Conservation (phyloP, 2,888 invertebrate species). For the Scaptomyza tumidula region DNA sequence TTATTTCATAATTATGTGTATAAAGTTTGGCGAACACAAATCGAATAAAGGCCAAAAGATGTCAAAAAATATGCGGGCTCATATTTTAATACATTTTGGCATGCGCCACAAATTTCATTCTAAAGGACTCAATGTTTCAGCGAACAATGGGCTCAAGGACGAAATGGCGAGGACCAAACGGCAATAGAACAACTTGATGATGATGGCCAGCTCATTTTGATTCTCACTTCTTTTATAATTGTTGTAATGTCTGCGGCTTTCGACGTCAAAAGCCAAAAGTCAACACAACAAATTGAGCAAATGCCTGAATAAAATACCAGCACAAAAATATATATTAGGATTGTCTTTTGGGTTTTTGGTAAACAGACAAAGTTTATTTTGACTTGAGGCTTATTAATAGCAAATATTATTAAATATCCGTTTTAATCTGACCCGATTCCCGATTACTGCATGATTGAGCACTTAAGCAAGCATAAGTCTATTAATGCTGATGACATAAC, state of each 20-base stretch:
- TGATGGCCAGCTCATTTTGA: conserved; percentile 29
- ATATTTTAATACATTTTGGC: conserved; percentile 53
- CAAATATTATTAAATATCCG: conserved; percentile 30
- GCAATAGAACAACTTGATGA: conserved; percentile 7
- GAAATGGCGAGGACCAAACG: conserved; percentile 6
- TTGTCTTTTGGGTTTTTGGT: conserved; percentile 16
- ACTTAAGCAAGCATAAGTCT: background rate
- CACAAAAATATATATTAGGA: conserved; percentile 51
- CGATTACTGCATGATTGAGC: conserved; percentile 9
- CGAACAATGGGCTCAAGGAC: conserved; percentile 66
- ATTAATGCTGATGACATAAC: conserved; percentile 9
- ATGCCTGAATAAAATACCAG: conserved; percentile 19
- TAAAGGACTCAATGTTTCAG: conserved; percentile 41
- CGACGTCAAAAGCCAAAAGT: conserved; percentile 62
- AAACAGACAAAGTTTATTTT: conserved; percentile 38
- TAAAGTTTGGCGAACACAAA: conserved; percentile 26
- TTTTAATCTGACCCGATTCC: conserved; percentile 10
- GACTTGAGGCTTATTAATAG: conserved; percentile 29
- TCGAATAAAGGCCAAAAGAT: conserved; percentile 51
- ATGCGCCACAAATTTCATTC: conserved; percentile 55
- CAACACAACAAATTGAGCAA: conserved; percentile 41
- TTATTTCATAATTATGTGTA: conserved; percentile 69
- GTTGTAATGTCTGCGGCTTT: conserved; percentile 37
- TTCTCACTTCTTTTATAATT: conserved; percentile 58
- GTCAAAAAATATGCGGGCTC: conserved; percentile 23